Evolutionary conservation across 1,140 invertebrate species (phyloP), one percentile per base, ranked within the genome.

Genomic region (Phocides pigmalion): DNA sequence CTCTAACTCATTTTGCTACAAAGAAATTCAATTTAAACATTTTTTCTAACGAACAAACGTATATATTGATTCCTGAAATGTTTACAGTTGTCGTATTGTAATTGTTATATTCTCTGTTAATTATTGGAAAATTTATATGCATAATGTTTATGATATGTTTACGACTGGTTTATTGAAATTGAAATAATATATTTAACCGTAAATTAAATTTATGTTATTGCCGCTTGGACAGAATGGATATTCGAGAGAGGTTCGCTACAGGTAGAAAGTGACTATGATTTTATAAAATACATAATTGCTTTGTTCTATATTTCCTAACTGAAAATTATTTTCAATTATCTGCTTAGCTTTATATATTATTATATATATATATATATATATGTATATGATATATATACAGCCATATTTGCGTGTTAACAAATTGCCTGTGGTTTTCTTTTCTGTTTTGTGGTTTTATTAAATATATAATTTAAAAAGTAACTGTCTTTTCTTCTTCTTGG

Each of bases 171-270:
- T 73, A 64, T 70, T 62, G 41, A 44, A 67, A 66, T 54, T 62
- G 39, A 75, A 69, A 72, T 74, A 70, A 64, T 28, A 58, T 58
- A 44, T 25, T 16, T 53, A 53, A 53, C 37, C 71, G 69, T 75
- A 75, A 69, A 58, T 73, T 35, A 68, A 76, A 69, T 84, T 64
- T 77, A 65, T 76, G 65, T 89, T 79, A 76, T 80, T 68, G 87
- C 87, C 78, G 84, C 87, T 80, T 67, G 77, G 73, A 85, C 77
- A 89, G 88, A 85, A 87, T 66, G 86, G 82, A 72, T 89, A 84
- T 68, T 81, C 82, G 76, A 82, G 86, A 83, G 88, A 77, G 79
- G 82, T 84, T 74, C 81, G 79, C 72, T 84, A 84, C 84, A 87
- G 85, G 83, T 90, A 90, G 84, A 83, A 62, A 28, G 46, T 62